Evolutionary conservation across 2,888 invertebrate species (phyloP).

Genomic region (Machimus rusticus): DNA sequence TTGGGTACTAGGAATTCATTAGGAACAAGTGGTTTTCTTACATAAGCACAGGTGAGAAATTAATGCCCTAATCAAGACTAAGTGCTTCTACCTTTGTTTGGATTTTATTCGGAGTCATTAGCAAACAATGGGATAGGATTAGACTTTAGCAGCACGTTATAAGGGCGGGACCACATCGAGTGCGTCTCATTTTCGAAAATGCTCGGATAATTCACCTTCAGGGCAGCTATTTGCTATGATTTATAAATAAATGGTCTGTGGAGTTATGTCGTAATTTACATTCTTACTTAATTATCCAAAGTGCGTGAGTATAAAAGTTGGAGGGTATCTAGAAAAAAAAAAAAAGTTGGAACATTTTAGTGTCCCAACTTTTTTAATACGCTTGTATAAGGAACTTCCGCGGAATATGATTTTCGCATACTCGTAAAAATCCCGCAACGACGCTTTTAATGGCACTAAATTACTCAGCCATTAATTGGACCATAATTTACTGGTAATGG

Average conservation of each 20-base stretch:
- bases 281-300: neutral
- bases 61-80: slow-evolving; percentile 40
- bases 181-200: neutral
- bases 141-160: neutral
- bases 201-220: neutral
- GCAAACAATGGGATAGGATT: slow-evolving; percentile 15
- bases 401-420: neutral
- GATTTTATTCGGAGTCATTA: slow-evolving; percentile 26
- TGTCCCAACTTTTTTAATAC: neutral
- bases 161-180: neutral
- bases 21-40: slow-evolving; percentile 37
- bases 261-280: neutral
- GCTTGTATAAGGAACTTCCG: neutral
- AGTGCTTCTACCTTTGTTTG: slow-evolving; percentile 31
- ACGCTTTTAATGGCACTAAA: neutral
- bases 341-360: neutral
- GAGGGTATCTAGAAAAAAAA: neutral
- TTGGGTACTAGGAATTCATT: slow-evolving; percentile 37
- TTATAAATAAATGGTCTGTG: neutral
- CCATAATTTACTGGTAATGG: neutral
- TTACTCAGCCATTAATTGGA: neutral
- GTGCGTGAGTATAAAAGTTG: neutral
- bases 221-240: neutral
- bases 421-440: neutral
- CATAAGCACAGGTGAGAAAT: slow-evolving; percentile 37